Conservation (phyloP, 2,113 vertebrate genomes). For the Motacilla tschutschensis region DNA sequence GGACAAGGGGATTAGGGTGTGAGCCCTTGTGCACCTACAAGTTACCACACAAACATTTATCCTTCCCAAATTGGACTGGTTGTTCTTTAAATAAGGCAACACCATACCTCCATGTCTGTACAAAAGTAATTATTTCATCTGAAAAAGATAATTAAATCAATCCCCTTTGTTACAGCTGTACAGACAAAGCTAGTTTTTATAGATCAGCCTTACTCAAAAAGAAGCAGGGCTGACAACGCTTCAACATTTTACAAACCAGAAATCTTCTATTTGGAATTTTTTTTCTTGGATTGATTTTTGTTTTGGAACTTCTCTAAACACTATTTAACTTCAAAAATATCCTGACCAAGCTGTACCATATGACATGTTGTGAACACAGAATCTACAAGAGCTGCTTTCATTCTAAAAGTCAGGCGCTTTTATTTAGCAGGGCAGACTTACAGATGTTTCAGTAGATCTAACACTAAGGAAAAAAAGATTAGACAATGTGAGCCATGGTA, state of each 20-base stretch:
- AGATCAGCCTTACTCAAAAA: neutral
- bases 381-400: conserved; percentile 31
- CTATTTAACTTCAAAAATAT: conserved; percentile 45
- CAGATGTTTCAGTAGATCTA: neutral
- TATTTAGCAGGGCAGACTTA: conserved; percentile 4
- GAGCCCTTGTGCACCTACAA: neutral
- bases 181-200: neutral
- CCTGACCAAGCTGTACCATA: conserved; percentile 46
- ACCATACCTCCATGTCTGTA: neutral
- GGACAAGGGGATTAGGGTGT: rapidly evolving
- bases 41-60: neutral
- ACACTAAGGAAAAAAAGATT: neutral
- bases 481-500: neutral
- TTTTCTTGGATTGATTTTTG: conserved; percentile 40
- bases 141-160: neutral
- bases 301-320: conserved; percentile 50
- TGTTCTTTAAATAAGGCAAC: neutral
- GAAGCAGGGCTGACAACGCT: neutral
- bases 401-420: conserved; percentile 32
- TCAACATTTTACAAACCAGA: conserved; percentile 14
- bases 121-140: neutral
- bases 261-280: conserved; percentile 8
- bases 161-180: neutral
- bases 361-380: conserved; percentile 40
- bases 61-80: neutral